Evolutionary conservation across 1,140 invertebrate species (phyloP), one percentile per base, ranked within the genome.

Genomic region (Drosophila jambulina): DNA sequence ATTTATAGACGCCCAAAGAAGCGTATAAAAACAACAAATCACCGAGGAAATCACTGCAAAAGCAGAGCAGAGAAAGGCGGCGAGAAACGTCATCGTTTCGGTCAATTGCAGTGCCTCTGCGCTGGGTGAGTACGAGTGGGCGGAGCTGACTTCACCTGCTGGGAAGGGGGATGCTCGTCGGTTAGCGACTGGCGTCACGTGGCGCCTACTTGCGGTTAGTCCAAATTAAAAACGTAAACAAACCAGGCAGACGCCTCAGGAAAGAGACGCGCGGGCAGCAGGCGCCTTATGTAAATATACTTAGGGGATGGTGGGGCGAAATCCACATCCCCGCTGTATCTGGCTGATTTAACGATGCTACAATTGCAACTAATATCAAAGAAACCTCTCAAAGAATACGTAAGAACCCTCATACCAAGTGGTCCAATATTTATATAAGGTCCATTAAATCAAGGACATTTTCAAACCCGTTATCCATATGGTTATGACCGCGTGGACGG

Each of bases 171-270:
- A 10, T 49, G 43, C 21, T 29, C 25, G 25, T 58, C 15, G 34
- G 29, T 58, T 67, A 43, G 29, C 56, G 43, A 59, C 75, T 70
- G 81, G 68, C 68, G 69, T 87, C 80, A 88, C 76, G 68, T 80
- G 84, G 64, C 74, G 80, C 53, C 64, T 54, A 63, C 46, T 78
- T 83, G 80, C 64, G 84, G 71, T 64, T 68, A 38, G 58, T 56
- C 57, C 60, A 80, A 88, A 88, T 83, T 77, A 70, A 80, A 80
- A 88, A 84, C 69, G 72, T 87, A 84, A 87, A 88, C 80, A 88
- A 87, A 71, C 57, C 58, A 40, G 74, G 51, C 59, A 63, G 46
- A 48, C 19, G 40, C 43, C 21, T 23, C 21, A 17, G 53, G 43
- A 46, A 23, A 17, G 13, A 9, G 21, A 25, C 23, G 56, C 1